A percentile compares a stretch with the other conserved stretches of the same genome.
Conservation (phyloP, 2,113 vertebrate genomes). For the Indri indri region DNA sequence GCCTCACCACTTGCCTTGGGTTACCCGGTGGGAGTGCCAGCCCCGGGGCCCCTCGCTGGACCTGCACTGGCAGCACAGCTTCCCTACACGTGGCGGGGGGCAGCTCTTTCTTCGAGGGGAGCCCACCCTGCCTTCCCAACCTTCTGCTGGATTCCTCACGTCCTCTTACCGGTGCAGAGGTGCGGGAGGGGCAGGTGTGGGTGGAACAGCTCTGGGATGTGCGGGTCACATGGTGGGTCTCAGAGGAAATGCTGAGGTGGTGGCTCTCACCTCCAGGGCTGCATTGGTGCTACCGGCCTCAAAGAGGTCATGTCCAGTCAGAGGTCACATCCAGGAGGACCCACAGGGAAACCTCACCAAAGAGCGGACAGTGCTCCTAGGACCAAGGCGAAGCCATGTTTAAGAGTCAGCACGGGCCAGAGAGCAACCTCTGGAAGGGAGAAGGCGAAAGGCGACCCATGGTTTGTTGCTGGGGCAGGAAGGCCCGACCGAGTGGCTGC, state of each 20-base stretch:
- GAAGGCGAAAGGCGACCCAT: fast-evolving
- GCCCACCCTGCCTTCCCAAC: fast-evolving
- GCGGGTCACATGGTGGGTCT: fast-evolving
- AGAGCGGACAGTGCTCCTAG: fast-evolving
- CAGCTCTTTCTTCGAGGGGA: fast-evolving
- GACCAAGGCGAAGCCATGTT: no score
- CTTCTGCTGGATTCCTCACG: fast-evolving
- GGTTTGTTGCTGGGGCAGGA: fast-evolving
- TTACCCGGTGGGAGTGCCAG: fast-evolving
- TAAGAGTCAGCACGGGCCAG: fast-evolving
- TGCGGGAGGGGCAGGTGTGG: fast-evolving
- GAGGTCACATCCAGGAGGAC: background rate
- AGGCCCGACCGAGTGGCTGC: background rate
- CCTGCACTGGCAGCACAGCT: fast-evolving
- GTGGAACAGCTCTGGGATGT: background rate
- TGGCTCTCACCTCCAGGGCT: fast-evolving
- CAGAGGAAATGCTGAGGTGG: fast-evolving
- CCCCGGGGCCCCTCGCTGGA: background rate
- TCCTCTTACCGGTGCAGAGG: fast-evolving
- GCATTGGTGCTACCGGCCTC: fast-evolving
- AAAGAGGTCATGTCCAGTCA: background rate
- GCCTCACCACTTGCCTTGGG: no score
- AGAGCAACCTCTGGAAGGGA: background rate
- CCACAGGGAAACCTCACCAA: fast-evolving
- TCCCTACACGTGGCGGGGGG: fast-evolving